phyloP scores from a whole-genome alignment of 2,888 invertebrate genomes.

The Xestoiulus laeticollis region DNA sequence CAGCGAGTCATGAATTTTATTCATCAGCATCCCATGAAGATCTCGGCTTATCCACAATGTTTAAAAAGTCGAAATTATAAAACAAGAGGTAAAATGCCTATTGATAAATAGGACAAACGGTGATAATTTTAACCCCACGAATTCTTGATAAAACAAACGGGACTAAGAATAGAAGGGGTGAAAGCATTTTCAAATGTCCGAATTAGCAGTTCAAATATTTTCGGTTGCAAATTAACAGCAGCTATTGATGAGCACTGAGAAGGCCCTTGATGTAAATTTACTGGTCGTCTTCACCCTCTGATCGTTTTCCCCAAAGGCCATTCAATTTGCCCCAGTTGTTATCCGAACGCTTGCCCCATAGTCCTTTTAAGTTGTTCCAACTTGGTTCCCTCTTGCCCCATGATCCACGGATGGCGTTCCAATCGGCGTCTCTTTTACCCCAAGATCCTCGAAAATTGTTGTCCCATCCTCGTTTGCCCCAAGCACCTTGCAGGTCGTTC shows the following conservation, averaged over 20 bases:
- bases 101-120: background rate
- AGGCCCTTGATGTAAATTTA: background rate
- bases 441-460: constrained; percentile 65
- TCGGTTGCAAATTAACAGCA: background rate
- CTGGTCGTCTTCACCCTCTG: constrained; percentile 42
- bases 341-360: constrained; percentile 78
- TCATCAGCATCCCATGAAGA: background rate
- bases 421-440: constrained; percentile 62
- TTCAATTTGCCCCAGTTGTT: constrained; percentile 80
- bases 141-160: background rate
- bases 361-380: constrained; percentile 76
- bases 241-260: constrained; percentile 29
- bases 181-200: constrained; percentile 17
- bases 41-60: background rate
- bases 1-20: background rate
- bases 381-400: constrained; percentile 61
- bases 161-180: background rate
- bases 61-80: background rate
- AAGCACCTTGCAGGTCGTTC: constrained; percentile 60
- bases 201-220: background rate
- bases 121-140: background rate
- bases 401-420: constrained; percentile 55
- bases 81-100: background rate
- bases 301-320: constrained; percentile 75
- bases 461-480: constrained; percentile 59